Base-by-base conservation (phyloP, 2,113 vertebrate genomes). In the Nibea albiflora region DNA sequence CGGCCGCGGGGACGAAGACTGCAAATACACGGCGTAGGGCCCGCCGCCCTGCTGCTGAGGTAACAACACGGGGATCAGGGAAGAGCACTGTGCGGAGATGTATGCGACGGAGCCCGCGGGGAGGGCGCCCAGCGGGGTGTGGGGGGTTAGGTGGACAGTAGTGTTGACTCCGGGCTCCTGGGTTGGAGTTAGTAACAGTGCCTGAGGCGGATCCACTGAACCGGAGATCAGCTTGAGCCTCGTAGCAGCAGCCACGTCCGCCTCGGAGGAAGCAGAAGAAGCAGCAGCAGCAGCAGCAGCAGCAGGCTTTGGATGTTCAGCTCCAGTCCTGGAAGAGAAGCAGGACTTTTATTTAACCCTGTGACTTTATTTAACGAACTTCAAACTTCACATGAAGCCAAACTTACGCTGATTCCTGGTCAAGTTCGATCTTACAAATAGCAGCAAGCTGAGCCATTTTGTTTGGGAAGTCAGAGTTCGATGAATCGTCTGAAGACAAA, bases 381-480 rank as follows among this genome's bases (percentile, higher is more conserved):
- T 39, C 0, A 0, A 22, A 44, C 2, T 42, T 62, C 15, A 2
- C 24, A 39, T 11, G 20, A 2, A 47, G 52, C 2, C 22, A 11
- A 12, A 5, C 49, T 47, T 1, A 22, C 5, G 19, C 10, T 16
- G 19, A 74, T 71, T 5, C 96, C 82, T 96, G 95, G 88, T 98
- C 96, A 52, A 98, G 94, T 72, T 97, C 93, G 49, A 96, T 94
- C 86, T 96, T 95, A 89, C 97, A 94, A 12, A 97, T 95, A 61
- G 96, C 94, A 31, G 98, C 96, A 2, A 97, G 95, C 66, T 97
- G 96, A 68, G 96, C 94, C 96, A 96, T 95, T 93, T 97, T 96
- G 90, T 85, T 97, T 1, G 95, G 94, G 84, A 90, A 79, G 62
- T 88, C 90, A 0, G 46, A 3, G 26, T 73, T 88, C 14, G 66